A percentile compares a stretch with the other conserved stretches of the same genome.
These are phyloP conservation scores for Dreissena rostriformis DNA, from an alignment of 1,140 invertebrate species.

Conservation along the genomic window DNA sequence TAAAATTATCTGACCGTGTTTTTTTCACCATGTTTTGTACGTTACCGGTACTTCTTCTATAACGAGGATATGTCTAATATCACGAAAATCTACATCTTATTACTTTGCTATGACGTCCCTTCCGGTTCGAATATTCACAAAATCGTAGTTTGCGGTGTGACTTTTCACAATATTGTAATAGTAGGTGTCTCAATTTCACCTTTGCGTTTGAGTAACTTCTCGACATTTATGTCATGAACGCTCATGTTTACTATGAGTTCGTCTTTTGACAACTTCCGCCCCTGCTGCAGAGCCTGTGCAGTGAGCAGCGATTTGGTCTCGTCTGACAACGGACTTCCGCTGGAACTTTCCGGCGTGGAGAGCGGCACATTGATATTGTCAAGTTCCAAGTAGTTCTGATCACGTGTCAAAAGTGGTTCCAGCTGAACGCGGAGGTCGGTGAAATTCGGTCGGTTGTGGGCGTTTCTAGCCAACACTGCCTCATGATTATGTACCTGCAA, in stretches of 20 bases:
- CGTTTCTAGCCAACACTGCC: conserved; percentile 90
- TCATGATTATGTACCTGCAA: conserved; percentile 89
- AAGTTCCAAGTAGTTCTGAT: conserved; percentile 79
- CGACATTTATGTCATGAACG: conserved; percentile 68
- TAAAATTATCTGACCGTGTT: too few relatives aligned
- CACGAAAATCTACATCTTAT: too few relatives aligned
- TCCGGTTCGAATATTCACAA: too few relatives aligned
- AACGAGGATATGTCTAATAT: too few relatives aligned
- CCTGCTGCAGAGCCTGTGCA: conserved; percentile 44
- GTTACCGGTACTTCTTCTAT: too few relatives aligned
- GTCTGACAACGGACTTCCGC: conserved; percentile 61
- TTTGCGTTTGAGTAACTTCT: conserved; percentile 58
- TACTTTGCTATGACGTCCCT: too few relatives aligned
- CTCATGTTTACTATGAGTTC: conserved; percentile 64
- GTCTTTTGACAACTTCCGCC: conserved; percentile 56
- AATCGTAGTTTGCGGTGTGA: too few relatives aligned
- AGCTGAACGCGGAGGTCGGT: conserved; percentile 85
- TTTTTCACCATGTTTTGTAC: too few relatives aligned
- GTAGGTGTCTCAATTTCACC: conserved; percentile 50
- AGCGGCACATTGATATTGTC: conserved; percentile 78
- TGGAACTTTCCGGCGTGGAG: conserved; percentile 74
- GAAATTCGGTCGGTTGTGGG: conserved; percentile 90
- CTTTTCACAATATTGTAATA: conserved; percentile 52
- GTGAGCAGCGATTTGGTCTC: conserved; percentile 26
- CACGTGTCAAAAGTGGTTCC: conserved; percentile 83